Evolutionary conservation across 2,113 vertebrate genomes (phyloP).

Genomic region (Notothenia rossii): DNA sequence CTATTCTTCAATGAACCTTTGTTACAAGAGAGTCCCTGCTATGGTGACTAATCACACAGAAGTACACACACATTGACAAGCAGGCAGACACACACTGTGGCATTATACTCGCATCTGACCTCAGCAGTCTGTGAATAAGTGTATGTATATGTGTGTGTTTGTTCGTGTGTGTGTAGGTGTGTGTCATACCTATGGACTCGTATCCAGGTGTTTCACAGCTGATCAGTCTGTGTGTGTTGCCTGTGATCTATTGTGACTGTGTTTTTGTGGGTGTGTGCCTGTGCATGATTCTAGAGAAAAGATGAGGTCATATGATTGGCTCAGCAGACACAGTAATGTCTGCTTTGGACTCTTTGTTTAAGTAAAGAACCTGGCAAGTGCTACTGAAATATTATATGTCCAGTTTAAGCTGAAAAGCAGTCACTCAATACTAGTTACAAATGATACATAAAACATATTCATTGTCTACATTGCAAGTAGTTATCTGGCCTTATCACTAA

Average conservation of each 20-base stretch:
- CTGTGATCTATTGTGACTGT: conserved; percentile 8
- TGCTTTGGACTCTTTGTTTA: conserved; percentile 1
- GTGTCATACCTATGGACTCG: conserved; percentile 58
- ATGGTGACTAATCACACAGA: conserved; percentile 69
- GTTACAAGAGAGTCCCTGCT: conserved; percentile 51
- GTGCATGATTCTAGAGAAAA: conserved; percentile 20
- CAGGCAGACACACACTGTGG: conserved; percentile 48
- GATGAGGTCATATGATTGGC: conserved; percentile 64
- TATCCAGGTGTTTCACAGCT: conserved; percentile 66
- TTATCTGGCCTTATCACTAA: not conserved
- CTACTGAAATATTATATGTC: not conserved
- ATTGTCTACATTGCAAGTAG: not conserved
- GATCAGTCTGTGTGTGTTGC: conserved; percentile 13
- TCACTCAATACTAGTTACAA: not conserved
- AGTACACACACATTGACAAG: conserved; percentile 50
- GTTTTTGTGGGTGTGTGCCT: conserved; percentile 23
- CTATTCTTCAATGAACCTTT: conserved; percentile 68
- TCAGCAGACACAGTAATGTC: conserved; percentile 47
- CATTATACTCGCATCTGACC: conserved; percentile 65
- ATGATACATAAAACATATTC: not conserved
- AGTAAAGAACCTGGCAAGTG: not conserved
- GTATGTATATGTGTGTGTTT: not conserved
- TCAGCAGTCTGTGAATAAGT: conserved; percentile 38
- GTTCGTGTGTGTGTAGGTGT: not conserved
- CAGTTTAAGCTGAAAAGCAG: not conserved